Base-by-base conservation (phyloP, 92 coral and sea anemone genomes). In the Zoanthus solanderi region DNA sequence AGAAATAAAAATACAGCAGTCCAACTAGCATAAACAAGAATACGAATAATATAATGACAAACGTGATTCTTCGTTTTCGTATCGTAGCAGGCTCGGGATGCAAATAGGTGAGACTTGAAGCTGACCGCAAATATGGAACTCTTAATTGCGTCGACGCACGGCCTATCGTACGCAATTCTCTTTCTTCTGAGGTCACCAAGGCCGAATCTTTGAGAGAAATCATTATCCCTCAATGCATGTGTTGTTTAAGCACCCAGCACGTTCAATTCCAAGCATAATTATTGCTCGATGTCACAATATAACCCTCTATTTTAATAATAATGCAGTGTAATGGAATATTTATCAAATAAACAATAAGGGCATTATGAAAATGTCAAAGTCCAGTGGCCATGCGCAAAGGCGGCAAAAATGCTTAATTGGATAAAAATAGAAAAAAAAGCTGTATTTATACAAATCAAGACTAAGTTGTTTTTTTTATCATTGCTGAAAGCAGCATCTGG, bases 1-100 rank as follows among this genome's bases (percentile, higher is more conserved):
- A 81, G 60, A 81, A 81, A 81, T 81, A 81, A 47, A 81, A 81
- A 37, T 81, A 66, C 60, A 81, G 46, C 23, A 81, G 74, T 66
- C 85, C 85, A 14, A 5, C 60, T 17, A 81, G 85, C 85, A 81
- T 66, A 31, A 30, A 66, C 53, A 65, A 1, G 52, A 81, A 81
- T 50, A 54, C 60, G 23, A 18, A 17, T 42, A 66, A 81, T 18
- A 81, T 58, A 50, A 81, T 66, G 61, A 65, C 85, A 18, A 81
- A 81, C 2, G 75, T 34, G 23, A 81, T 66, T 65, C 44, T 81
- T 16, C 85, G 65, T 17, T 48, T 65, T 30, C 75, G 73, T 65
- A 45, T 66, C 44, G 85, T 66, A 7, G 74, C 75, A 45, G 75
- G 75, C 29, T 66, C 57, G 18, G 69, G 30, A 42, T 66, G 30